phyloP scores from a whole-genome alignment of 2,113 vertebrate species.

The Apaloderma vittatum region DNA sequence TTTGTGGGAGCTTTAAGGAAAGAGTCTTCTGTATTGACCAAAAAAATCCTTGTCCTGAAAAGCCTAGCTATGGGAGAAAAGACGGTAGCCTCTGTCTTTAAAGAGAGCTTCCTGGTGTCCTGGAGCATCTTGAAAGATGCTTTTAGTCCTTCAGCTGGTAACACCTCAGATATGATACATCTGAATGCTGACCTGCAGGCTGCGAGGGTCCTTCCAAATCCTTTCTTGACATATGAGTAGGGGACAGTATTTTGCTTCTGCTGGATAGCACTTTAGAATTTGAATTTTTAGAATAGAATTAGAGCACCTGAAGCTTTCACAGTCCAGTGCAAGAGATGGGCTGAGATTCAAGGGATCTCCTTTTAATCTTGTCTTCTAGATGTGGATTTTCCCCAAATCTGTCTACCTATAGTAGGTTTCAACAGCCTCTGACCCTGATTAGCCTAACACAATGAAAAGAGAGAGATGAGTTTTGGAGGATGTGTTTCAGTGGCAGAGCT shows the following conservation, averaged over 20 bases:
- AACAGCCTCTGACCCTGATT: background rate
- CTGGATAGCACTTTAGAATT: background rate
- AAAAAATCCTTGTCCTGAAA: background rate
- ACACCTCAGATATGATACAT: background rate
- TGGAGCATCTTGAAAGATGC: background rate
- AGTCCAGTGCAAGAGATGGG: background rate
- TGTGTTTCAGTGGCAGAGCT: background rate
- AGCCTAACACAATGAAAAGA: background rate
- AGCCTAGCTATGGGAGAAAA: background rate
- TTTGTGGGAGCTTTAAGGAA: background rate
- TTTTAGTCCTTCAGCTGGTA: background rate
- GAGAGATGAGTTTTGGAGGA: background rate
- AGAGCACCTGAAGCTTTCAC: background rate
- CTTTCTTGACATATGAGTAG: background rate
- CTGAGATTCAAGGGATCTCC: background rate
- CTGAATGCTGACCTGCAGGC: background rate
- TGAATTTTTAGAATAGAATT: background rate
- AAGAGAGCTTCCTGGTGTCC: background rate
- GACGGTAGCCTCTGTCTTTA: background rate
- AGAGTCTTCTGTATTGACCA: background rate
- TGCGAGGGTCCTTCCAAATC: background rate
- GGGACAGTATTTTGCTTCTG: background rate
- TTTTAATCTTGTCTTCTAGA: constrained; percentile 27
- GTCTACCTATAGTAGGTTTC: background rate
- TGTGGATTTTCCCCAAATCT: background rate